Conservation (phyloP, 1,140 invertebrate species). For the Hyles vespertilio region DNA sequence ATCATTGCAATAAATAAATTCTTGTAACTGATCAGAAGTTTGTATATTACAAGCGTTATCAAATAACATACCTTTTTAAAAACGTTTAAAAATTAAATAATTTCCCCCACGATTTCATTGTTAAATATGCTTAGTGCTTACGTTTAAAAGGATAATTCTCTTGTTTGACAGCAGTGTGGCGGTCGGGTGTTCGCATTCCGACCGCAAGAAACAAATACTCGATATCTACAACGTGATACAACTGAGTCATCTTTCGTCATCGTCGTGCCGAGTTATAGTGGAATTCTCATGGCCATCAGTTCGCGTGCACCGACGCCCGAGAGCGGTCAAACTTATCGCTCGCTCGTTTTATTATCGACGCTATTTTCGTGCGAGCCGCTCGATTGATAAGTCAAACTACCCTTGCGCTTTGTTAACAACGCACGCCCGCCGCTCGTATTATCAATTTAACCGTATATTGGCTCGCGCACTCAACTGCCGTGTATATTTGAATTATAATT, state of each 20-base stretch:
- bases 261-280: constrained; percentile 25
- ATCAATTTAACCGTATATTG: neutral
- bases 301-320: constrained; percentile 58
- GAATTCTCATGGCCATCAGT: constrained; percentile 47
- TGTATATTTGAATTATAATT: constrained; percentile 33
- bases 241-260: constrained; percentile 68
- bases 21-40: too few species aligned
- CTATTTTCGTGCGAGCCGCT: constrained; percentile 49
- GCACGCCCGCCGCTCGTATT: constrained; percentile 25
- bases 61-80: too few species aligned
- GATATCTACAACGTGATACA: constrained; percentile 39
- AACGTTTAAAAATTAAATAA: too few species aligned
- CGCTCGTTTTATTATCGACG: constrained; percentile 29
- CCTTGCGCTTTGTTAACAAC: constrained; percentile 23
- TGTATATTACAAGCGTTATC: too few species aligned
- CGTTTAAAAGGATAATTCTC: constrained; percentile 1
- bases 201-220: constrained; percentile 37
- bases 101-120: too few species aligned
- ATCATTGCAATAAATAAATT: too few species aligned
- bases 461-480: neutral
- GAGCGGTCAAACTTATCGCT: constrained; percentile 45
- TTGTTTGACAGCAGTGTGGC: constrained; percentile 24
- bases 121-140: too few species aligned
- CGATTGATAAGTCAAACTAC: constrained; percentile 56
- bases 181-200: constrained; percentile 24